Evolutionary conservation across 2,888 invertebrate species (phyloP).

Genomic region (Drosophila acutilabella): DNA sequence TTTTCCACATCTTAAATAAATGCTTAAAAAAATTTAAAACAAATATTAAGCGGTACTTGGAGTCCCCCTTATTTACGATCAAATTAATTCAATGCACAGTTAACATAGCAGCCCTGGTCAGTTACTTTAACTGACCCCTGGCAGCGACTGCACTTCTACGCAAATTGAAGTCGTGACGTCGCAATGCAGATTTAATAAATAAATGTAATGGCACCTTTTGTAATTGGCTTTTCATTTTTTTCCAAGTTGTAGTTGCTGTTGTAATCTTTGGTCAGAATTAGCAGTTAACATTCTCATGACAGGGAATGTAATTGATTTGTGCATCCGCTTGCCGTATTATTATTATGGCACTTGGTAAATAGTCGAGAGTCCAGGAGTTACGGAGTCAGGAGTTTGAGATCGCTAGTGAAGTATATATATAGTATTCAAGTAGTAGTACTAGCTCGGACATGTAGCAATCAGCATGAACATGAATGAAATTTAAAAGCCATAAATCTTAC

Average conservation of each 20-base stretch:
- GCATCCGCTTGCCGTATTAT: slow-evolving; percentile 55
- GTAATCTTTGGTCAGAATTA: slow-evolving; percentile 34
- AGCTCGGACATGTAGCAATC: slow-evolving; percentile 41
- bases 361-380: not conserved
- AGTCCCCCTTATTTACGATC: not conserved
- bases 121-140: slow-evolving; percentile 15
- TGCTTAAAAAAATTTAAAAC: no score
- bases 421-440: not conserved
- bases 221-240: slow-evolving; percentile 43
- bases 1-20: no score
- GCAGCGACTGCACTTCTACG: slow-evolving; percentile 11
- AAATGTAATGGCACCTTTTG: slow-evolving; percentile 48
- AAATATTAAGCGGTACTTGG: no score
- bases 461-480: slow-evolving; percentile 63
- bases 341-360: slow-evolving; percentile 10
- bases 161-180: slow-evolving; percentile 46
- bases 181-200: slow-evolving; percentile 43
- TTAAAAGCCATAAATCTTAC: slow-evolving; percentile 74
- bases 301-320: slow-evolving; percentile 59
- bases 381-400: not conserved
- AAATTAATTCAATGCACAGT: not conserved
- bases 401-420: not conserved
- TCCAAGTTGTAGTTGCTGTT: not conserved
- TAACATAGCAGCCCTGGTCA: not conserved
- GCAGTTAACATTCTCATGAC: slow-evolving; percentile 41